phyloP scores from a whole-genome alignment of 2,797 vertebrate genomes.

The Psittacula echo region DNA sequence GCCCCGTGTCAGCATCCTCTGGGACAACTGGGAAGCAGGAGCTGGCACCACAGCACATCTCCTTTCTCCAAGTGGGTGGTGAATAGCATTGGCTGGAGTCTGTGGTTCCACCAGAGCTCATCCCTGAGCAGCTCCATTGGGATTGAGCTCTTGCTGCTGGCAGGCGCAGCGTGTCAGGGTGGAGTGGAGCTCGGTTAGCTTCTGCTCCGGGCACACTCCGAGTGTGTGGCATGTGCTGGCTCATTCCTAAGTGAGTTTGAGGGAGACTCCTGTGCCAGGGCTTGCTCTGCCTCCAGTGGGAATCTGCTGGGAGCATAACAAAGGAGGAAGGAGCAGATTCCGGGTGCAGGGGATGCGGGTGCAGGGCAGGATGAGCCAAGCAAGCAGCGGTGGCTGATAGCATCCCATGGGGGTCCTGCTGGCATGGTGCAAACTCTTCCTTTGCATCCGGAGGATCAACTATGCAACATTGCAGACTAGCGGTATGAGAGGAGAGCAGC shows the following conservation, averaged over 20 bases:
- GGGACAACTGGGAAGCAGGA: neutral
- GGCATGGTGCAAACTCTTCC: neutral
- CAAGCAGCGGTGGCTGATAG: accelerated
- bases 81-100: too few species aligned
- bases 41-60: accelerated
- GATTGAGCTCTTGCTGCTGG: neutral
- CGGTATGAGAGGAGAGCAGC: neutral
- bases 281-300: neutral
- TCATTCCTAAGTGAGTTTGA: neutral
- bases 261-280: neutral
- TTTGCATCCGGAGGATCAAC: accelerated
- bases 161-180: neutral
- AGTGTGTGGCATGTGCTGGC: accelerated
- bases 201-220: accelerated
- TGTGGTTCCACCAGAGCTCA: neutral
- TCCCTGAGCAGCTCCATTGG: neutral
- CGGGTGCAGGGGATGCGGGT: accelerated
- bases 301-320: neutral
- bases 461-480: neutral
- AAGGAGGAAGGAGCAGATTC: neutral
- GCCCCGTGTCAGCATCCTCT: accelerated
- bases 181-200: accelerated
- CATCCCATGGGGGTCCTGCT: neutral
- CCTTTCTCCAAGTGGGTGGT: accelerated
- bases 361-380: neutral